These are phyloP conservation scores for Bugula neritina DNA, from an alignment of 2,888 invertebrate species.

Conservation along the genomic window DNA sequence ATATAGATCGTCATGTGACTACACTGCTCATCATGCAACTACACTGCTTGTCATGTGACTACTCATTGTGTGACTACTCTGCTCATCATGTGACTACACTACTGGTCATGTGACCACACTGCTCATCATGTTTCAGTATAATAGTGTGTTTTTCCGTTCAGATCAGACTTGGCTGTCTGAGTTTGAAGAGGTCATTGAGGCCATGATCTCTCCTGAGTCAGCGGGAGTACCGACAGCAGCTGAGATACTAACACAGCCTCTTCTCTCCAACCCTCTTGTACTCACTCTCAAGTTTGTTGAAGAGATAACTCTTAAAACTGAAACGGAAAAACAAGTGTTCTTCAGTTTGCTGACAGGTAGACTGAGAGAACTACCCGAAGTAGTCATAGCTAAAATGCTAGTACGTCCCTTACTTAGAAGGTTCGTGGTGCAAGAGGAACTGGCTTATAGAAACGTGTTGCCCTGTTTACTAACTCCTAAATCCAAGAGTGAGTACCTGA, in stretches of 20 bases:
- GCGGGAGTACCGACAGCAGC: not conserved
- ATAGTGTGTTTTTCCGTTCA: no score
- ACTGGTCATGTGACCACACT: no score
- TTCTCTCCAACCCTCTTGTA: constrained; percentile 14
- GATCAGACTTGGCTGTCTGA: not conserved
- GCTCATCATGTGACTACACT: no score
- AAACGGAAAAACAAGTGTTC: constrained; percentile 70
- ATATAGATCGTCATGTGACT: no score
- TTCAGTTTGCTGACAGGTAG: constrained; percentile 68
- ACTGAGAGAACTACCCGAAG: constrained; percentile 69
- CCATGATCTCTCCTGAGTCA: not conserved
- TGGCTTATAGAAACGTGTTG: constrained; percentile 66
- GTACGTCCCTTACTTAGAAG: constrained; percentile 72
- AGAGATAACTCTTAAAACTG: constrained; percentile 72
- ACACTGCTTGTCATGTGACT: no score
- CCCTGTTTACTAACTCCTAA: constrained; percentile 67
- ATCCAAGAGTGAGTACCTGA: constrained; percentile 60
- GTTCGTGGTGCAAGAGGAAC: constrained; percentile 74
- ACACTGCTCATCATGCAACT: no score
- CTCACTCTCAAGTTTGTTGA: constrained; percentile 72
- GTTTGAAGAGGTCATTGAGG: not conserved
- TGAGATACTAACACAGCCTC: not conserved
- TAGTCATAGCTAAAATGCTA: constrained; percentile 74
- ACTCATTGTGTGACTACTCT: no score
- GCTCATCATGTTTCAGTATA: no score